Evolutionary conservation across 2,888 invertebrate species (phyloP).

Genomic region (Adineta ricciae): DNA sequence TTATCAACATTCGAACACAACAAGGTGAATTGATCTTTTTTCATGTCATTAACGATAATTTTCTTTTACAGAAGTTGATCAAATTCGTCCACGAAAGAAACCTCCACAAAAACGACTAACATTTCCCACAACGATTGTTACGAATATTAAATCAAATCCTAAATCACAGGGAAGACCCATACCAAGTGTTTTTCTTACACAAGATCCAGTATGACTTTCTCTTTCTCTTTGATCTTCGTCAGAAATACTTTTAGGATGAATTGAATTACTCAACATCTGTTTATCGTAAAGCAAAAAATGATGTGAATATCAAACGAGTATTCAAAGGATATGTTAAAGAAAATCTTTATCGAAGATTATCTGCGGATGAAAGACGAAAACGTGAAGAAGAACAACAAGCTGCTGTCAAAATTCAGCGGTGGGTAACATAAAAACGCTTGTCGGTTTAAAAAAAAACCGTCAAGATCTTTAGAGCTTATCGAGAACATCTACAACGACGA

Average conservation of each 20-base stretch:
- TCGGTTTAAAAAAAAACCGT: too few species aligned
- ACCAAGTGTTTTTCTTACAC: constrained; percentile 24
- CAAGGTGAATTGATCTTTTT: neutral
- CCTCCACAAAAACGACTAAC: neutral
- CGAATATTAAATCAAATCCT: neutral
- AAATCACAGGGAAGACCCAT: constrained; percentile 29
- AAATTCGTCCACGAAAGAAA: neutral
- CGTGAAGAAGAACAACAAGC: constrained; percentile 27
- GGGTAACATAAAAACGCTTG: neutral
- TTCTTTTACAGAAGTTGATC: neutral
- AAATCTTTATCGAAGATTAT: constrained; percentile 25
- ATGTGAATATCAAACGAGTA: constrained; percentile 20
- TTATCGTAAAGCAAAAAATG: constrained; percentile 19
- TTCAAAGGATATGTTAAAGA: constrained; percentile 24
- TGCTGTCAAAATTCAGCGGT: constrained; percentile 31
- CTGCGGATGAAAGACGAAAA: constrained; percentile 21
- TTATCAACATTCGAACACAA: neutral
- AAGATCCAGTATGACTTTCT: constrained; percentile 25
- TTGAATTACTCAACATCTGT: neutral
- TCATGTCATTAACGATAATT: neutral
- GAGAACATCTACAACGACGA: constrained; percentile 27
- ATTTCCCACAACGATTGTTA: neutral
- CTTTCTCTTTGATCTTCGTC: neutral
- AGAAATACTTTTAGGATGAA: constrained; percentile 5
- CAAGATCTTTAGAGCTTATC: constrained; percentile 16